Evolutionary conservation across 2,888 invertebrate genomes (phyloP).

Genomic region (Eilema sororculum): DNA sequence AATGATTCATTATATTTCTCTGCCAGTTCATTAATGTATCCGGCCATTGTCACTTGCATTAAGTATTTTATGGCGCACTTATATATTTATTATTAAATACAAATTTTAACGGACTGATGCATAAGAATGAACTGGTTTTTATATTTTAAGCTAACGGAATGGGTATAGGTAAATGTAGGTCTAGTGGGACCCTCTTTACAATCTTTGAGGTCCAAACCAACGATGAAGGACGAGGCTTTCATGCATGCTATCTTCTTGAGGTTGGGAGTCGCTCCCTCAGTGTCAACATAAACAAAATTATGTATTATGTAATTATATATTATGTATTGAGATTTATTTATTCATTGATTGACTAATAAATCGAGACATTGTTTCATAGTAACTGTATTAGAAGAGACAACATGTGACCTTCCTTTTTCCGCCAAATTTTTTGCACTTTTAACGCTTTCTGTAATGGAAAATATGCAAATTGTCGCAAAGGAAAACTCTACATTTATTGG

Average conservation of each 20-base stretch:
- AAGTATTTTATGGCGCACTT: background rate
- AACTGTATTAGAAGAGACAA: background rate
- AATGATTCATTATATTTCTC: constrained; percentile 68
- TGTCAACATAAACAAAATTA: no score
- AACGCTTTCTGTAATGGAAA: no score
- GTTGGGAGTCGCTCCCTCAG: no score
- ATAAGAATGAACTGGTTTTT: background rate
- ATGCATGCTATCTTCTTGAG: no score
- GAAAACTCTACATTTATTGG: no score
- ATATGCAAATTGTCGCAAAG: no score
- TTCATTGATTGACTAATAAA: no score
- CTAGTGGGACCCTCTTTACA: background rate
- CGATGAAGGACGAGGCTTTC: background rate
- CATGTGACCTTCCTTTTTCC: constrained; percentile 13
- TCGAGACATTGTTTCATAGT: no score
- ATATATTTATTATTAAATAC: background rate
- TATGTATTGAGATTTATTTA: no score
- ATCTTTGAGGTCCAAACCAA: background rate
- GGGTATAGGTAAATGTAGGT: no score
- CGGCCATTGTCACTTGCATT: constrained; percentile 16
- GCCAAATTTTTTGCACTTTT: no score
- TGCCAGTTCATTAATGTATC: constrained; percentile 62
- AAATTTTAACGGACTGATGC: background rate
- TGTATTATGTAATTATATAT: no score
- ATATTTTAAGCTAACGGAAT: background rate